Base-by-base conservation (phyloP, 1,140 invertebrate genomes). In the Lycorma delicatula region DNA sequence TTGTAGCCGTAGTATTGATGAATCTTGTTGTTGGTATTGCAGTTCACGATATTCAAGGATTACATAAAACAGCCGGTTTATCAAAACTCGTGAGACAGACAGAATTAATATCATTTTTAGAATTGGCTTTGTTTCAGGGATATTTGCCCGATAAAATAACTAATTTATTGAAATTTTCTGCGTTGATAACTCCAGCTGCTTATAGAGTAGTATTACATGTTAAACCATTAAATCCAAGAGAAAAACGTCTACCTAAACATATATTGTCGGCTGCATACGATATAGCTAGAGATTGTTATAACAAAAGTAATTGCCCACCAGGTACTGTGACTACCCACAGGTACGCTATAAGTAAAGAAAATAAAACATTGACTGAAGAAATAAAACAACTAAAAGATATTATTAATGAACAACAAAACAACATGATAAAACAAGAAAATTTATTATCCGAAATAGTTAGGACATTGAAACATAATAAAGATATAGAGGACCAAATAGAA, bases 1-100 rank as follows among this genome's bases (percentile, higher is more conserved):
- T 89, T 61, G 85, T 89, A 1, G 87, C 86, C 3, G 86, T 90
- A 13, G 85, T 89, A 7, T 69, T 90, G 22, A 90, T 89, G 86
- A 89, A 89, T 71, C 70, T 90, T 0, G 66, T 90, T 0, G 83
- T 90, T 12, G 87, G 86, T 63, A 86, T 89, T 56, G 86, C 87
- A 0, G 87, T 89, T 0, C 83, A 86, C 57, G 86, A 89, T 68
- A 89, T 89, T 49, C 85, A 88, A 67, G 82, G 85, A 0, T 70
- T 88, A 0, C 83, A 86, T 59, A 87, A 86, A 71, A 87, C 85
- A 0, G 86, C 85, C 0, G 85, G 83, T 0, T 69, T 88, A 1
- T 84, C 84, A 0, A 85, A 87, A 65, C 72, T 88, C 1, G 85
- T 87, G 5, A 75, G 85, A n/a, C 85, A 87, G 68, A 87, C 86